Evolutionary conservation across 2,113 vertebrate genomes (phyloP).

Genomic region (Aptenodytes forsteri): DNA sequence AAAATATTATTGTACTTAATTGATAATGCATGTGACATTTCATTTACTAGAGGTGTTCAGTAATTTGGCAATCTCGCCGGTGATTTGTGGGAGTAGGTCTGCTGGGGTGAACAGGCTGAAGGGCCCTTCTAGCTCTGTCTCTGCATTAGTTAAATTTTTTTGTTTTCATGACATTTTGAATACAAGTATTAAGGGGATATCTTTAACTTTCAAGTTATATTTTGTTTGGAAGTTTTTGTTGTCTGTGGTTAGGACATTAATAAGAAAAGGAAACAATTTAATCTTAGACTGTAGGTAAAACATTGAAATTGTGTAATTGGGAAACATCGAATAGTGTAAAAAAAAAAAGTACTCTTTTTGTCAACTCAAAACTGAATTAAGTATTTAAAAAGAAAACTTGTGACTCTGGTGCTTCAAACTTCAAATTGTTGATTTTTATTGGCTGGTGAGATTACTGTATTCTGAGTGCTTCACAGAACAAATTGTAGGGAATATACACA

Average conservation of each 20-base stretch:
- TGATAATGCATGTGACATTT: neutral
- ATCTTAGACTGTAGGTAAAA: neutral
- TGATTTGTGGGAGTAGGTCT: neutral
- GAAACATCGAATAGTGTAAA: neutral
- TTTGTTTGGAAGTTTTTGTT: neutral
- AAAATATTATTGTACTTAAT: neutral
- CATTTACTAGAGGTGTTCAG: neutral
- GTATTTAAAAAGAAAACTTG: neutral
- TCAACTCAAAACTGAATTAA: neutral
- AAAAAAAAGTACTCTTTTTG: neutral
- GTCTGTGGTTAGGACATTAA: neutral
- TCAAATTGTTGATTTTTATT: neutral
- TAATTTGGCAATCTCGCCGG: neutral
- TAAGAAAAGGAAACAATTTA: neutral
- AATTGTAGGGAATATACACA: neutral
- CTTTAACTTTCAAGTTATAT: neutral
- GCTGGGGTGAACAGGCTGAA: neutral
- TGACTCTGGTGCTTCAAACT: neutral
- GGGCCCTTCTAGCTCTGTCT: neutral
- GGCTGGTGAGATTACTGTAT: neutral
- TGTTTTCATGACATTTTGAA: neutral
- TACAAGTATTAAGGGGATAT: neutral
- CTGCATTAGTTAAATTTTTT: neutral
- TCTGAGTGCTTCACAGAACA: neutral
- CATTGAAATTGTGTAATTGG: neutral